Evolutionary conservation across 2,888 invertebrate genomes (phyloP).

Genomic region (Parascotia fuliginaria): DNA sequence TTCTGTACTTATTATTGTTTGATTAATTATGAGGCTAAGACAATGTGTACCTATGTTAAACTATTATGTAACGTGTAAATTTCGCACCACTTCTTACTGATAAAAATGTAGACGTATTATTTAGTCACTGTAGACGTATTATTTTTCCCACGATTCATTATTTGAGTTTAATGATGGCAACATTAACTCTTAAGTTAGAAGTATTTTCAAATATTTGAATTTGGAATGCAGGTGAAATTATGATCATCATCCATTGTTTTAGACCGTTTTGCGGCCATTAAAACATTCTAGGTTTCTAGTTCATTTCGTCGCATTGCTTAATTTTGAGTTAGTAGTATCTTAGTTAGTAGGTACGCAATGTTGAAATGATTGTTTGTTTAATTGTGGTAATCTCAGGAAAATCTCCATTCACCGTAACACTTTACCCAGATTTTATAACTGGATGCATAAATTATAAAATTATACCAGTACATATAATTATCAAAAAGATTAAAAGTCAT

Average conservation of each 20-base stretch:
- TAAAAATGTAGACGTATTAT: slow-evolving; percentile 30
- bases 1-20: neutral
- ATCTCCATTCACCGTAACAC: no score
- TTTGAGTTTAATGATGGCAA: slow-evolving; percentile 17
- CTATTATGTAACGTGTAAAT: slow-evolving; percentile 26
- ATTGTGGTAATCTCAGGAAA: no score
- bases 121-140: slow-evolving; percentile 19
- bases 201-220: slow-evolving; percentile 8
- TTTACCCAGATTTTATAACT: no score
- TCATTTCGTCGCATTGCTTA: no score
- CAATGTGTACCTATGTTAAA: slow-evolving; percentile 17
- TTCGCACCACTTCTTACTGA: slow-evolving; percentile 39
- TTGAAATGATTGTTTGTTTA: no score
- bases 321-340: no score
- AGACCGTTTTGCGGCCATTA: no score
- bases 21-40: slow-evolving; percentile 23
- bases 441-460: no score
- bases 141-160: slow-evolving; percentile 36
- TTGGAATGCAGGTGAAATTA: slow-evolving; percentile 1
- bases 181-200: slow-evolving; percentile 3
- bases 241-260: neutral
- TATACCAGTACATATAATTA: no score
- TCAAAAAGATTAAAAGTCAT: no score
- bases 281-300: no score
- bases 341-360: no score